Conservation (phyloP, 1,140 invertebrate species). For the Cardiocondyla obscurior region DNA sequence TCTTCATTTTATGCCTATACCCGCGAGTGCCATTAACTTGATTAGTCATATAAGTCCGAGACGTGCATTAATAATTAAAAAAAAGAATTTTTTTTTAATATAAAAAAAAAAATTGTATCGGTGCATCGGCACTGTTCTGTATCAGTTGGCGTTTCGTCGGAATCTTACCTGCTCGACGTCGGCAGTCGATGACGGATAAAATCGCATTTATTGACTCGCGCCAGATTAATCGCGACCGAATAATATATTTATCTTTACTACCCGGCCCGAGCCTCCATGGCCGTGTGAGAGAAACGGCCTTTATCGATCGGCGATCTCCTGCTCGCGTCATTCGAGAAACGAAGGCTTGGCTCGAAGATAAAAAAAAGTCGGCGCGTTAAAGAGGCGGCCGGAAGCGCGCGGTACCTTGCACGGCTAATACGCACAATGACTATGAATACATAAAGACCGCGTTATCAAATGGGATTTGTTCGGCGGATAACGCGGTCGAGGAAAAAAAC, state of each 20-base stretch:
- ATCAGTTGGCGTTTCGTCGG: background rate
- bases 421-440: constrained; percentile 58
- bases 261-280: constrained; percentile 35
- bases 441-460: constrained; percentile 50
- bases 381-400: constrained; percentile 72
- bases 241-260: constrained; percentile 60
- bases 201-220: constrained; percentile 51
- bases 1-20: background rate
- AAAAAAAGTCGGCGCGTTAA: constrained; percentile 73
- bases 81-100: too few relatives aligned
- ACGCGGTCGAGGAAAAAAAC: background rate
- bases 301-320: constrained; percentile 69
- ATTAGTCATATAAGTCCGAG: background rate
- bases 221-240: constrained; percentile 45
- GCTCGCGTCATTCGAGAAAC: constrained; percentile 81
- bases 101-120: background rate
- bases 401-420: constrained; percentile 60
- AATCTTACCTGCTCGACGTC: background rate
- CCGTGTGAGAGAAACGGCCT: constrained; percentile 56
- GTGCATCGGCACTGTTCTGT: background rate
- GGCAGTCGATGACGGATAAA: constrained; percentile 34
- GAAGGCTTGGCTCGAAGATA: constrained; percentile 83
- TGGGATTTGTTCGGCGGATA: constrained; percentile 33
- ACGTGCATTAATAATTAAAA: background rate
- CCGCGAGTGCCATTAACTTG: background rate